Conservation (phyloP, 2,797 vertebrate species). For the Cephalopachus bancanus region DNA sequence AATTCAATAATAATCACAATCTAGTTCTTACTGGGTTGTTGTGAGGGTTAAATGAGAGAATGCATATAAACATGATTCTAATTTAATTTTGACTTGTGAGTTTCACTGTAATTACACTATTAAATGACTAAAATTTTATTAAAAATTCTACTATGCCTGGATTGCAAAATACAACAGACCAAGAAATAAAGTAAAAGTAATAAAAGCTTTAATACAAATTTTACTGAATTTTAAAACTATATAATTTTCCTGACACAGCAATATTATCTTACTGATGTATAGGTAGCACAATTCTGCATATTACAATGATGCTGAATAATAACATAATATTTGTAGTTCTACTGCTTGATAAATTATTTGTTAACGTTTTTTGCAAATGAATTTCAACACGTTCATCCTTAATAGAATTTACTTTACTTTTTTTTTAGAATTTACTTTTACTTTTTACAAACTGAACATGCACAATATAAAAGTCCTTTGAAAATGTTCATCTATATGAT, state of each 20-base stretch:
- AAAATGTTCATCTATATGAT: background rate
- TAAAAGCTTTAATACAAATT: constrained; percentile 48
- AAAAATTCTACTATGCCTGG: constrained; percentile 4
- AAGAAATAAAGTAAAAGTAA: constrained; percentile 56
- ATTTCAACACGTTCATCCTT: constrained; percentile 40
- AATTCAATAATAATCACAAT: constrained; percentile 44
- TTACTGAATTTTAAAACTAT: constrained; percentile 58
- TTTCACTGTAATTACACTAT: constrained; percentile 25
- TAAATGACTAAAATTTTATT: constrained; percentile 53
- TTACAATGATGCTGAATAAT: constrained; percentile 46
- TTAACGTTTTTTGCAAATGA: constrained; percentile 51
- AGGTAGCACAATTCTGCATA: background rate
- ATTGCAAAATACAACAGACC: constrained; percentile 36
- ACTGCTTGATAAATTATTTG: constrained; percentile 31
- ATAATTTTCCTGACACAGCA: constrained; percentile 18
- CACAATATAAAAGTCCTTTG: background rate
- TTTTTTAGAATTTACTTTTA: constrained; percentile 30
- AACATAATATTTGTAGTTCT: background rate
- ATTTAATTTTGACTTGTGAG: constrained; percentile 57
- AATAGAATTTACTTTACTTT: constrained; percentile 30
- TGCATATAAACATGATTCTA: constrained; percentile 4
- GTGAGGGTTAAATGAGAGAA: constrained; percentile 57
- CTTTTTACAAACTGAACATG: constrained; percentile 42
- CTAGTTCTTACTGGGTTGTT: background rate
- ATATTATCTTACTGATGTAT: constrained; percentile 21